Conservation (phyloP, 2,888 invertebrate genomes). For the Tuta absoluta region DNA sequence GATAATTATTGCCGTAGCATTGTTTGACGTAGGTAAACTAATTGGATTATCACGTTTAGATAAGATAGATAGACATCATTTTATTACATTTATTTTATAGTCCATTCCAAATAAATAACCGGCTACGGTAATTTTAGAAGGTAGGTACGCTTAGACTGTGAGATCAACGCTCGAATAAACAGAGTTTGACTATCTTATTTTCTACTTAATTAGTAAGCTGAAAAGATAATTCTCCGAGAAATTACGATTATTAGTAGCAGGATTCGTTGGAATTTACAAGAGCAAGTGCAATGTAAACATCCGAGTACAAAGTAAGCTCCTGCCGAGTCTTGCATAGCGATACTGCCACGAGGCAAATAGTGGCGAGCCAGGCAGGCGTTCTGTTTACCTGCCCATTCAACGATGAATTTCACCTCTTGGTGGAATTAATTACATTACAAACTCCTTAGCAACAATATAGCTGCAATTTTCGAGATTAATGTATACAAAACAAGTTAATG, state of each 20-base stretch:
- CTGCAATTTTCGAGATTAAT: background rate
- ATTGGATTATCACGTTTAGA: background rate
- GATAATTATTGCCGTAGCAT: background rate
- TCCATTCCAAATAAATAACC: no score
- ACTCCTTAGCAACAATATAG: background rate
- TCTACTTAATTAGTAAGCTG: background rate
- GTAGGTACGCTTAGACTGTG: no score
- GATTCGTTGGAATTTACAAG: constrained; percentile 8
- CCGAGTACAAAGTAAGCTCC: constrained; percentile 40
- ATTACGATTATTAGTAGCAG: constrained; percentile 5
- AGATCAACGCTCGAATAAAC: no score
- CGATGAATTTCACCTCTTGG: constrained; percentile 27
- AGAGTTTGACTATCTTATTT: no score
- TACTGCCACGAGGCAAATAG: constrained; percentile 43
- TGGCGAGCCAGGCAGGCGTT: constrained; percentile 40
- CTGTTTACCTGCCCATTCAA: constrained; percentile 38
- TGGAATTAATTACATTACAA: constrained; percentile 17
- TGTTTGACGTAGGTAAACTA: constrained; percentile 5
- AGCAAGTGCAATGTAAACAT: constrained; percentile 35
- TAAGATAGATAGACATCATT: no score
- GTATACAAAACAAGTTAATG: background rate
- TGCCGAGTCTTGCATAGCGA: constrained; percentile 41
- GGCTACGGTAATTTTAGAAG: no score
- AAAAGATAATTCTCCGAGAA: background rate
- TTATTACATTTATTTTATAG: no score